Conservation (phyloP, 2,888 invertebrate genomes). For the Rosalia funebris region DNA sequence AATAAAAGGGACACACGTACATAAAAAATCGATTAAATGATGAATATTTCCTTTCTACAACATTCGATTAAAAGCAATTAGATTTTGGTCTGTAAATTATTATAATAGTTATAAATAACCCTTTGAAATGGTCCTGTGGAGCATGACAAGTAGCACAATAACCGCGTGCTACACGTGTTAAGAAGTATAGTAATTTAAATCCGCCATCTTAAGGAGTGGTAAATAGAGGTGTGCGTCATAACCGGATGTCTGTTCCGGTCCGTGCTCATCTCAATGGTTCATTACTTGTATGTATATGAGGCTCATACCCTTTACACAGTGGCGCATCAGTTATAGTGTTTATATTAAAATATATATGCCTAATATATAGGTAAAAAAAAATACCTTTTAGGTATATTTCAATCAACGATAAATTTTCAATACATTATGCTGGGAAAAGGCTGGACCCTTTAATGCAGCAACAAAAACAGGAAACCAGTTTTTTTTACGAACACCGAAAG, state of each 20-base stretch:
- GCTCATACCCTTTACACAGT: conserved; percentile 18
- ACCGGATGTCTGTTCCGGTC: conserved; percentile 63
- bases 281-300: conserved; percentile 42
- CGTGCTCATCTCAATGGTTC: conserved; percentile 58
- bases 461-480: no score
- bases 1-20: no score
- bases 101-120: conserved; percentile 36
- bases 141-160: conserved; percentile 51
- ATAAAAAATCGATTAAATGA: no score
- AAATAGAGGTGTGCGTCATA: conserved; percentile 49
- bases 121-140: conserved; percentile 43
- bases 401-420: no score
- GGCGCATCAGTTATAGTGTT: no score
- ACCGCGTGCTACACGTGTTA: conserved; percentile 50
- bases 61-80: conserved; percentile 19
- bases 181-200: conserved; percentile 48
- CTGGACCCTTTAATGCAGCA: no score
- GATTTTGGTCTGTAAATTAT: conserved; percentile 23
- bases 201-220: conserved; percentile 53
- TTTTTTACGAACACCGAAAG: no score
- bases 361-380: no score
- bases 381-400: no score
- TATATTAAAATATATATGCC: no score
- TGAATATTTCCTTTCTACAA: conserved; percentile 14
- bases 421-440: no score